Evolutionary conservation across 2,797 vertebrate species (phyloP).

Genomic region (Acridotheres tristis): DNA sequence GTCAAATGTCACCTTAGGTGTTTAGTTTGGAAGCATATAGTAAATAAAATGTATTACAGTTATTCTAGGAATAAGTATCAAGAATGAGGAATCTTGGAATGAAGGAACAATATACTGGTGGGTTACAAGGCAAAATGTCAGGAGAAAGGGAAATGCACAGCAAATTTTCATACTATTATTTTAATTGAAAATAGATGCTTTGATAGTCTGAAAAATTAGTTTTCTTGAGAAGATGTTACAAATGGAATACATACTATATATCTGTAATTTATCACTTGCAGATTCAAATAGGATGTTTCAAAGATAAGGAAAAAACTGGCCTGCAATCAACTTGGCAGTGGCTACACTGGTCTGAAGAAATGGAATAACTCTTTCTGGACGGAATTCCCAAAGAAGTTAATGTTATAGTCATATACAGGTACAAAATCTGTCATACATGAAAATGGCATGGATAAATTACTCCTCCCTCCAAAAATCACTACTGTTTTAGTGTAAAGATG

Average conservation of each 20-base stretch:
- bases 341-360: not conserved
- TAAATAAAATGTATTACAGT: not conserved
- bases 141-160: not conserved
- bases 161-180: not conserved
- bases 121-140: not conserved
- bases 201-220: not conserved
- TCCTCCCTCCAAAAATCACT: not conserved
- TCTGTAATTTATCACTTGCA: not conserved
- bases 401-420: not conserved
- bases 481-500: not conserved
- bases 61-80: not conserved
- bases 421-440: not conserved
- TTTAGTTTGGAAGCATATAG: not conserved
- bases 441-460: not conserved
- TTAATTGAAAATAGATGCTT: not conserved
- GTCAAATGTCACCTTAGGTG: not conserved
- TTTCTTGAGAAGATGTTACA: not conserved
- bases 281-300: not conserved
- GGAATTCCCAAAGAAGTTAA: not conserved
- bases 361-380: not conserved
- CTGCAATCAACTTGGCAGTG: not conserved
- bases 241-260: not conserved
- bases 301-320: not conserved
- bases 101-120: accelerated
- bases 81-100: not conserved